Conservation (phyloP, 1,140 invertebrate genomes). For the Batillaria attramentaria region DNA sequence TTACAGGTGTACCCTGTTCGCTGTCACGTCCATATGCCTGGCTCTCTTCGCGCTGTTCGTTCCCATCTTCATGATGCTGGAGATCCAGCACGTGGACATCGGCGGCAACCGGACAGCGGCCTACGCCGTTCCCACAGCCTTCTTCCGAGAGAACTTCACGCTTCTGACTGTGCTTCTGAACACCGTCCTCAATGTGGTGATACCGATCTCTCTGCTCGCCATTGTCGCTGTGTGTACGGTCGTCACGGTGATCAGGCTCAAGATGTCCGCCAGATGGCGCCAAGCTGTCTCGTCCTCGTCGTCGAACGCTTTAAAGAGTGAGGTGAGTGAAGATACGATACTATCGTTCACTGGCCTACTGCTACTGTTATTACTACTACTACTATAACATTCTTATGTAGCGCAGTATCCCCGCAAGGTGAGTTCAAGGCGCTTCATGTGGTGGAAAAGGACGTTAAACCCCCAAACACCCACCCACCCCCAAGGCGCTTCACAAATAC, state of each 20-base stretch:
- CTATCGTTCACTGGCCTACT: too few relatives aligned
- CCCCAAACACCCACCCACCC: too few relatives aligned
- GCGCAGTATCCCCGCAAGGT: too few relatives aligned
- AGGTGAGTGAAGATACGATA: too few relatives aligned
- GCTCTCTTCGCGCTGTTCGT: neutral
- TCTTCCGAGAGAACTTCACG: neutral
- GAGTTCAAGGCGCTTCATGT: too few relatives aligned
- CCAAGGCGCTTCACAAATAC: too few relatives aligned
- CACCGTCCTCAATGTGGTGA: neutral
- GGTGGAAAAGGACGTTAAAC: too few relatives aligned
- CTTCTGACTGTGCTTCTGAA: neutral
- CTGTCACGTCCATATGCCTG: neutral
- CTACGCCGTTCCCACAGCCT: neutral
- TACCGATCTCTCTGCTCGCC: neutral
- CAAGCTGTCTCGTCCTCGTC: neutral
- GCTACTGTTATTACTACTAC: too few relatives aligned
- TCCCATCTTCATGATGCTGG: slow-evolving; percentile 12
- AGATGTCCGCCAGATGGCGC: neutral
- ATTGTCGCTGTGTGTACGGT: slow-evolving; percentile 1
- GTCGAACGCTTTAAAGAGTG: neutral
- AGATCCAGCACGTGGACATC: neutral
- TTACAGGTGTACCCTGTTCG: neutral
- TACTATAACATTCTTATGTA: too few relatives aligned
- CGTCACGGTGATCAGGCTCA: neutral
- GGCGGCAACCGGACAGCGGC: neutral